Evolutionary conservation across 2,888 invertebrate genomes (phyloP), one percentile per base, ranked within the genome.

Genomic region (Tinea semifulvella): DNA sequence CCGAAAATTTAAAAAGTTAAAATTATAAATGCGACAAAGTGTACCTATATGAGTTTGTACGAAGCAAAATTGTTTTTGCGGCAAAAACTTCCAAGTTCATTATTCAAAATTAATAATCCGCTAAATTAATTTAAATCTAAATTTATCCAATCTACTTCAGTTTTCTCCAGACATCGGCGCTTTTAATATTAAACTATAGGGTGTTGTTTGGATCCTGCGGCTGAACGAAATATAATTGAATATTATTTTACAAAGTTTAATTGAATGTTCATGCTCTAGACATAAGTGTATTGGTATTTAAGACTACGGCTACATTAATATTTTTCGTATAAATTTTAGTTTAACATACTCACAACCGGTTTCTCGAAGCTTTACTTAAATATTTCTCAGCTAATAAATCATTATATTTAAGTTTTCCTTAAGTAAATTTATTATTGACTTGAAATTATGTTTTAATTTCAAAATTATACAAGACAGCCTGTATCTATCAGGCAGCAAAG

Each of bases 51-150:
- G n/a, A n/a, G n/a, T n/a, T n/a, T n/a, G n/a, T n/a, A n/a, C n/a
- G n/a, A n/a, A n/a, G n/a, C n/a, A n/a, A n/a, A n/a, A 39, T 45
- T 40, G 36, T 18, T 36, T 22, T 7, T 18, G 53, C 55, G 55
- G 53, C 54, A 56, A 61, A 58, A 62, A 55, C 57, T 53, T n/a
- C n/a, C 27, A 58, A 66, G 67, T 70, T 70, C 69, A 68, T 72
- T 70, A 73, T 66, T 71, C 68, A 70, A 71, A 73, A 72, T 75
- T 76, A 77, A 75, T 76, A 75, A 76, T 71, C 71, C 71, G 63
- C 63, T 62, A 71, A 76, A 79, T 77, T 71, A 70, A 77, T 71
- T 72, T 68, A 61, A 68, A 71, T 68, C 61, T 55, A 56, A 71
- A 74, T 74, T 72, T 65, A 58, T 59, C 56, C 62, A 67, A 68